phyloP scores from a whole-genome alignment of 2,113 vertebrate genomes.

The Apus apus region DNA sequence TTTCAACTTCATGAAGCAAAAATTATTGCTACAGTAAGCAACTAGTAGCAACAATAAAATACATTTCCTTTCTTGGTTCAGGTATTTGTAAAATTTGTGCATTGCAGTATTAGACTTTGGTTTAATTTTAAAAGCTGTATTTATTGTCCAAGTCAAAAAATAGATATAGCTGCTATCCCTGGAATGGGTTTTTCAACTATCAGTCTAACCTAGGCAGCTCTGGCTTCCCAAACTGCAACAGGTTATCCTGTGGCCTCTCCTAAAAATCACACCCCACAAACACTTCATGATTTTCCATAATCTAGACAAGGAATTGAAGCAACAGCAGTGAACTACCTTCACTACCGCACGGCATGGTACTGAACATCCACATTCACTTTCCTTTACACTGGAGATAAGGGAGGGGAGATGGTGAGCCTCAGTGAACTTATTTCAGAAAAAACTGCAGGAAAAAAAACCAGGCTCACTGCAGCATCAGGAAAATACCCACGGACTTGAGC shows the following conservation, averaged over 20 bases:
- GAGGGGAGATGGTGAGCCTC: not conserved
- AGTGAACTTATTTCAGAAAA: not conserved
- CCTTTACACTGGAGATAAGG: rapidly evolving
- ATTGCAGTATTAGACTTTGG: not conserved
- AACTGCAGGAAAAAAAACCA: not conserved
- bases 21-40: not conserved
- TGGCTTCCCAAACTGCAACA: not conserved
- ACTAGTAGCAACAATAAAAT: not conserved
- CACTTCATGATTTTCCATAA: not conserved
- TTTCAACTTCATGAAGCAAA: not conserved
- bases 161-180: rapidly evolving
- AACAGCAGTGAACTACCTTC: rapidly evolving
- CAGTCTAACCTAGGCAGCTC: not conserved
- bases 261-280: not conserved
- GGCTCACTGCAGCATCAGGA: not conserved
- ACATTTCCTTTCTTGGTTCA: not conserved
- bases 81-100: not conserved
- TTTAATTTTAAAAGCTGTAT: not conserved
- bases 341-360: rapidly evolving
- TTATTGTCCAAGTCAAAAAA: not conserved
- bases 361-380: not conserved
- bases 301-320: not conserved
- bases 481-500: not conserved
- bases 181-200: not conserved
- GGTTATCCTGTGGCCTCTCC: not conserved